Percentiles rank a stretch among this genome's conserved stretches.
Evolutionary conservation across 2,113 vertebrate species (phyloP).

Genomic region (Daboia siamensis): DNA sequence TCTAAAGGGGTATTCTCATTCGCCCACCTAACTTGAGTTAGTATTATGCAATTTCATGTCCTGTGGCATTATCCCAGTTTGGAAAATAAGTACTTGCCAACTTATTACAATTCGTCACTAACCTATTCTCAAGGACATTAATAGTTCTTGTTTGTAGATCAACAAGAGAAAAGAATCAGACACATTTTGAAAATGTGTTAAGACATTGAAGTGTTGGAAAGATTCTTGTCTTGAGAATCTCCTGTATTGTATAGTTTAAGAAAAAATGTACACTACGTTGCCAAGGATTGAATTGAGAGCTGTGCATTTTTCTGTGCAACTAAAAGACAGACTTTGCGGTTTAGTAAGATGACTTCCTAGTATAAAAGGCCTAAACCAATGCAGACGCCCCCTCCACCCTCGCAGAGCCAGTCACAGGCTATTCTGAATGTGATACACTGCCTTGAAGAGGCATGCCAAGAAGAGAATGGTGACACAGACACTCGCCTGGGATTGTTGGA

Average conservation of each 20-base stretch:
- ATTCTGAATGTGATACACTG: slow-evolving; percentile 14
- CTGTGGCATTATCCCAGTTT: background rate
- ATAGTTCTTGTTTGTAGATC: background rate
- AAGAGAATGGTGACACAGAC: background rate
- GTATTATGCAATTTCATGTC: background rate
- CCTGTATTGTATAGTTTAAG: background rate
- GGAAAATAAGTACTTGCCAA: background rate
- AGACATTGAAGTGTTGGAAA: background rate
- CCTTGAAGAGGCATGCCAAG: slow-evolving; percentile 21
- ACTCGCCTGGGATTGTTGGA: slow-evolving; percentile 5
- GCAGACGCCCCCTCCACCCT: background rate
- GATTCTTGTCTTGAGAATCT: background rate
- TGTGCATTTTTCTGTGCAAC: slow-evolving; percentile 5
- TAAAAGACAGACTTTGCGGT: background rate
- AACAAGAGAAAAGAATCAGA: background rate
- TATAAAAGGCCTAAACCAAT: slow-evolving; percentile 10
- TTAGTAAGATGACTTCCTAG: background rate
- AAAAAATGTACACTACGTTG: slow-evolving; percentile 20
- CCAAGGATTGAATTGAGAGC: slow-evolving; percentile 8
- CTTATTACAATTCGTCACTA: background rate
- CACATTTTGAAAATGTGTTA: background rate
- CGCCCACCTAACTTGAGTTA: background rate
- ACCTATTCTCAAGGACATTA: background rate
- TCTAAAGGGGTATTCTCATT: background rate
- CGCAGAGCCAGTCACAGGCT: slow-evolving; percentile 3